Base-by-base conservation (phyloP, 1,140 invertebrate genomes). In the Zeugodacus cucurbitae region DNA sequence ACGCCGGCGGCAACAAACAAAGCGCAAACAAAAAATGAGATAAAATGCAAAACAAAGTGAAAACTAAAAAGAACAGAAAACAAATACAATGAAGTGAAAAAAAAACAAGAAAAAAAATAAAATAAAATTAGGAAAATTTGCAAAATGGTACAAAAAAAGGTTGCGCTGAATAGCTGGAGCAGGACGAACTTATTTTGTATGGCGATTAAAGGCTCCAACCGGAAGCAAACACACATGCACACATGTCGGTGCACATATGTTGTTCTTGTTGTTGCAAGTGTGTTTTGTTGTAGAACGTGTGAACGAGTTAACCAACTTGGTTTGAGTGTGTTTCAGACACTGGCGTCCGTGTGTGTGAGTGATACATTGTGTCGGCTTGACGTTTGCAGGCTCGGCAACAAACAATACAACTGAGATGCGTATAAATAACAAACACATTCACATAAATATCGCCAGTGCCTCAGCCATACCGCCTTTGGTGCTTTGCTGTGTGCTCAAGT, bases 261-360 rank as follows among this genome's bases (percentile, higher is more conserved):
- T n/a, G n/a, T n/a, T n/a, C n/a, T n/a, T n/a, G n/a, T n/a, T n/a
- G n/a, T n/a, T n/a, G n/a, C n/a, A n/a, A n/a, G 1, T 54, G 11
- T 54, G 74, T 29, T 6, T 48, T 82, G 41, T 29, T 48, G n/a
- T n/a, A n/a, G 26, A 4, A 26, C 20, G 74, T 48, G 37, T 54
- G 74, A 44, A 82, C 48, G 37, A 48, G 20, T 82, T 10, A 14
- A 7, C 74, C 41, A 29, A 82, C n/a, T 82, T 48, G 22, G 44
- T 10, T 82, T 48, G 22, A n/a, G 74, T 41, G 67, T 74, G 67
- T n/a, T 82, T 82, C 48, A 82, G 74, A 82, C 74, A 82, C 32
- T 29, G 14, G 11, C 22, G 67, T 10, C 32, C 22, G 67, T 74
- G 67, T 74, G 67, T 74, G 32, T 74, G 67, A 74, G 67, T 74